Percentiles rank a stretch among this genome's conserved stretches.
Evolutionary conservation across 2,888 invertebrate genomes (phyloP).

Genomic region (Anthrax anthrax): DNA sequence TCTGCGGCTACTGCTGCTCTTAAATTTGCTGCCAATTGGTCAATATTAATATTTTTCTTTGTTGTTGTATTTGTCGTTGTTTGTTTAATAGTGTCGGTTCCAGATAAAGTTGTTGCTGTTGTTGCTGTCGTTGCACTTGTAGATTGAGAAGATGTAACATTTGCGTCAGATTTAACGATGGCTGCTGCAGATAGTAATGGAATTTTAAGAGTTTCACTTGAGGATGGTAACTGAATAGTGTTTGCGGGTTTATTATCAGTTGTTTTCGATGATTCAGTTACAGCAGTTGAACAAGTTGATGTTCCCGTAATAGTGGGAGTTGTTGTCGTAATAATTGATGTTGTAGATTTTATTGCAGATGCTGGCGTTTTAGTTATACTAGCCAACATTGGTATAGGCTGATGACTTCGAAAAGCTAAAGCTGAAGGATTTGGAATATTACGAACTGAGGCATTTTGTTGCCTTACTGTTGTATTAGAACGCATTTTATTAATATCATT

Average conservation of each 20-base stretch:
- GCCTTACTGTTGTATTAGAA: slow-evolving; percentile 25
- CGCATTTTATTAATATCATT: slow-evolving; percentile 34
- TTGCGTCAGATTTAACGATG: neutral
- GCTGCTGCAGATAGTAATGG: neutral
- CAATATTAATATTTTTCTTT: slow-evolving; percentile 29
- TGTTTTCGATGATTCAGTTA: neutral
- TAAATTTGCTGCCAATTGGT: slow-evolving; percentile 32
- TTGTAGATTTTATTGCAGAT: slow-evolving; percentile 1
- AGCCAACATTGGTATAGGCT: slow-evolving; percentile 17
- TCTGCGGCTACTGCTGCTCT: slow-evolving; percentile 24
- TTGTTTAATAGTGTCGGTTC: neutral
- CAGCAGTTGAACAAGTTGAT: neutral
- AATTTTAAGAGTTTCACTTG: neutral
- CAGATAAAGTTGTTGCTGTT: neutral
- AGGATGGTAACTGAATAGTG: neutral
- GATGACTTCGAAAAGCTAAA: slow-evolving; percentile 40
- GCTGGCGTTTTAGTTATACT: slow-evolving; percentile 15
- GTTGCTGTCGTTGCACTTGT: slow-evolving; percentile 1
- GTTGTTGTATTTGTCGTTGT: slow-evolving; percentile 2
- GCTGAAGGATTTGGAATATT: slow-evolving; percentile 50
- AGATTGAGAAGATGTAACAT: neutral
- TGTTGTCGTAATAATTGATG: slow-evolving; percentile 3
- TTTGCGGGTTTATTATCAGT: neutral
- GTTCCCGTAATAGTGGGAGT: neutral
- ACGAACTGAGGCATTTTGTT: slow-evolving; percentile 43